Percentiles rank a stretch among this genome's conserved stretches.
Conservation (phyloP, 1,140 invertebrate species). For the Drosophila eugracilis region DNA sequence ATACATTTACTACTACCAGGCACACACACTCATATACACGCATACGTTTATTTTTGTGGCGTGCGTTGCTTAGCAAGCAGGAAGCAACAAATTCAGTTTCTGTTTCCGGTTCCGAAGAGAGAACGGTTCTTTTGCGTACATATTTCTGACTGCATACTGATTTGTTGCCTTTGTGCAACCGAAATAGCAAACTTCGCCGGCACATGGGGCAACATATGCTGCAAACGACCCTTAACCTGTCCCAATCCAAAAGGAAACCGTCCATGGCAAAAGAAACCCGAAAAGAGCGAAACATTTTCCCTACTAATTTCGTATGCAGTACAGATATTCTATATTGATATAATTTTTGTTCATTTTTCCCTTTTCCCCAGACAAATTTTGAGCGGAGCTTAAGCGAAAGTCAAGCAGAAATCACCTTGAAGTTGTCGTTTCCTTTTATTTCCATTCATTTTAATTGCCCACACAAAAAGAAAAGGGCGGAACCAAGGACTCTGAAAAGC, state of each 20-base stretch:
- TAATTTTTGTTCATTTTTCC: slow-evolving; percentile 67
- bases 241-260: slow-evolving; percentile 37
- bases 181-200: slow-evolving; percentile 31
- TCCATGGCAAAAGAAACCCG: slow-evolving; percentile 2
- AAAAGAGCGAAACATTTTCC: slow-evolving; percentile 8
- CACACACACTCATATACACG: too few species aligned
- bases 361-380: slow-evolving; percentile 39
- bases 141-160: slow-evolving; percentile 83
- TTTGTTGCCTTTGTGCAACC: slow-evolving; percentile 80
- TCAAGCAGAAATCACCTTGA: slow-evolving; percentile 38
- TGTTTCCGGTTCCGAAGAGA: slow-evolving; percentile 62
- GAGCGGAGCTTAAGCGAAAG: slow-evolving; percentile 39
- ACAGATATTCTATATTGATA: slow-evolving; percentile 73
- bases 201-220: slow-evolving; percentile 72
- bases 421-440: slow-evolving; percentile 24
- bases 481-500: slow-evolving; percentile 15
- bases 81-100: slow-evolving; percentile 83
- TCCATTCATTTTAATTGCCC: slow-evolving; percentile 58
- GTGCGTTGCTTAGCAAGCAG: slow-evolving; percentile 82
- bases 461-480: slow-evolving; percentile 27
- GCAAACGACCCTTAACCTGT: slow-evolving; percentile 76
- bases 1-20: slow-evolving; percentile 1
- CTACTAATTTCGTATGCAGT: slow-evolving; percentile 77
- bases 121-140: slow-evolving; percentile 28
- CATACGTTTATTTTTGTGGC: slow-evolving; percentile 63